Evolutionary conservation across 2,797 vertebrate genomes (phyloP).

Genomic region (Cyprinella venusta): DNA sequence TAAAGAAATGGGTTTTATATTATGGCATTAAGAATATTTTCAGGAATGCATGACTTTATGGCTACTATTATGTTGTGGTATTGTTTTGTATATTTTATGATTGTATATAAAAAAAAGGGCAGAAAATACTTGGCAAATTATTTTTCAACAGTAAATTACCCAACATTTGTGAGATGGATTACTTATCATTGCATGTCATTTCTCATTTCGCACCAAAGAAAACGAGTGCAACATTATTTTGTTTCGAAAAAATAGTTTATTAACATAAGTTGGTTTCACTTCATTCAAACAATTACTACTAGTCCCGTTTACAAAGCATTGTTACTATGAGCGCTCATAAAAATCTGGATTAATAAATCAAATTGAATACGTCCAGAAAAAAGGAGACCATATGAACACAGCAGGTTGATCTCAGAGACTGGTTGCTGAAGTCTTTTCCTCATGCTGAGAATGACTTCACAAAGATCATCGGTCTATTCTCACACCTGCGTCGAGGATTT

Average conservation of each 20-base stretch:
- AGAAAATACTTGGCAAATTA: background rate
- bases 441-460: constrained; percentile 59
- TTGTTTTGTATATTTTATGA: background rate
- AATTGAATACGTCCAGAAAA: constrained; percentile 65
- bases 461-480: background rate
- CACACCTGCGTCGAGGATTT: constrained; percentile 2
- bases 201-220: background rate
- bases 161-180: background rate
- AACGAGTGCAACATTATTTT: constrained; percentile 39
- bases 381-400: constrained; percentile 60
- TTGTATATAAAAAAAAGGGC: background rate
- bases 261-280: constrained; percentile 73
- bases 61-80: background rate
- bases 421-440: constrained; percentile 53
- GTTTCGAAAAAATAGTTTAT: constrained; percentile 79
- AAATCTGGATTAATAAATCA: constrained; percentile 68
- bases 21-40: background rate
- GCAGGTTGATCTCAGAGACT: constrained; percentile 56
- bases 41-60: background rate
- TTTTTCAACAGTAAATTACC: background rate
- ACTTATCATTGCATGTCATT: background rate
- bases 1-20: background rate
- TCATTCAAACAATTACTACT: constrained; percentile 70
- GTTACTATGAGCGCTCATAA: constrained; percentile 68
- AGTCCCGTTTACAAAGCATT: constrained; percentile 70